Evolutionary conservation across 2,797 vertebrate species (phyloP).

Genomic region (Pipistrellus pygmaeus): DNA sequence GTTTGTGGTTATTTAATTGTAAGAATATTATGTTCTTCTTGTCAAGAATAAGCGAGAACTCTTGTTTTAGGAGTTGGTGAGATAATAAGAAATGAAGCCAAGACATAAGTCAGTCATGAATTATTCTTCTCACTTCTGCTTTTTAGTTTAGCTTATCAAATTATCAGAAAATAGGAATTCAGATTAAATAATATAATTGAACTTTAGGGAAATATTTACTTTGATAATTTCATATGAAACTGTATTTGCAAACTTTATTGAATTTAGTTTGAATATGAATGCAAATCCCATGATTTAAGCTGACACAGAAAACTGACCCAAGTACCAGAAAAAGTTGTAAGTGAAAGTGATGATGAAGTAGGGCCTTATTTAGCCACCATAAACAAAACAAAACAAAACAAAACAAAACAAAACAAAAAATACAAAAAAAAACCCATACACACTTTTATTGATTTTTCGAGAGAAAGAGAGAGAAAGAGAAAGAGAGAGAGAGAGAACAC

Average conservation of each 20-base stretch:
- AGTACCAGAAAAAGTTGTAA: background rate
- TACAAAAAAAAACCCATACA: too few relatives aligned
- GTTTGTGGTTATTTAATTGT: constrained; percentile 35
- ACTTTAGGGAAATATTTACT: constrained; percentile 5
- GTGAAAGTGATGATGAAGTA: background rate
- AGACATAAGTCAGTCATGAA: background rate
- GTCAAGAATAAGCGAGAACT: background rate
- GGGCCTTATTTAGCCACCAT: background rate
- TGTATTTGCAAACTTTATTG: constrained; percentile 37
- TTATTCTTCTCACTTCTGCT: constrained; percentile 4
- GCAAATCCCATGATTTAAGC: background rate
- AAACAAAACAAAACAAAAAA: too few relatives aligned
- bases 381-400: background rate
- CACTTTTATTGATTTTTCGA: too few relatives aligned
- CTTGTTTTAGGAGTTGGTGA: constrained; percentile 25
- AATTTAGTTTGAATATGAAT: background rate
- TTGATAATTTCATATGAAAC: background rate
- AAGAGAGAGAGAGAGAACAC: too few relatives aligned
- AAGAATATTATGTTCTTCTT: constrained; percentile 24
- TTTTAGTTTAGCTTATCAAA: background rate
- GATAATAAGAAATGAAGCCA: background rate
- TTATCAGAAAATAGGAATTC: constrained; percentile 51
- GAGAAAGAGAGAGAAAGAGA: too few relatives aligned
- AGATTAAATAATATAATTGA: background rate
- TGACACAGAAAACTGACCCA: background rate